Evolutionary conservation across 2,888 invertebrate species (phyloP).

Genomic region (Liopterus haemorrhoidalis): DNA sequence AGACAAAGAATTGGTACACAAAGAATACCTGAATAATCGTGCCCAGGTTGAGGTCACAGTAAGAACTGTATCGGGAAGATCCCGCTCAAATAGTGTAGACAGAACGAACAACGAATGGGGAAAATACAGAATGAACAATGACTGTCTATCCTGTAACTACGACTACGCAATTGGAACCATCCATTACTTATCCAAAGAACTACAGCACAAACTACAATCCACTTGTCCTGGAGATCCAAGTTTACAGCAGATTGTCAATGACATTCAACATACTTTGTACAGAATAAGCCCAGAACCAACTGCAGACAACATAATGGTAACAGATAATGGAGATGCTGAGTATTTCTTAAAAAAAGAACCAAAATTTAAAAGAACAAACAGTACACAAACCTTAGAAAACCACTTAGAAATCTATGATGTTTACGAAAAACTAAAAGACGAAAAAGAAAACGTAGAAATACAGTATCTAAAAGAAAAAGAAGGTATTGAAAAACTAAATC

Average conservation of each 20-base stretch:
- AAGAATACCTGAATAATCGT: constrained; percentile 19
- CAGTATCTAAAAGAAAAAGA: constrained; percentile 38
- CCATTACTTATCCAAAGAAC: constrained; percentile 43
- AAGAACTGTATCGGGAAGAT: constrained; percentile 6
- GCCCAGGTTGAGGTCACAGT: constrained; percentile 22
- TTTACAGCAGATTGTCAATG: constrained; percentile 40
- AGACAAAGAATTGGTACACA: constrained; percentile 15
- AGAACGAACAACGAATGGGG: background rate
- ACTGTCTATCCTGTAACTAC: background rate
- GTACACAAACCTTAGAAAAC: constrained; percentile 41
- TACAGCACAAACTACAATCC: constrained; percentile 39
- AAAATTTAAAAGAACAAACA: constrained; percentile 42
- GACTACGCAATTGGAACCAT: constrained; percentile 40
- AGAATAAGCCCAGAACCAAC: constrained; percentile 43
- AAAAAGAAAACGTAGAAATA: constrained; percentile 40
- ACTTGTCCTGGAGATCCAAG: constrained; percentile 37
- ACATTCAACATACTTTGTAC: constrained; percentile 42
- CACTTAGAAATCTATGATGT: constrained; percentile 42
- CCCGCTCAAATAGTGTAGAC: background rate
- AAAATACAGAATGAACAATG: background rate
- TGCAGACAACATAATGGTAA: constrained; percentile 21
- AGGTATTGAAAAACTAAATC: constrained; percentile 34
- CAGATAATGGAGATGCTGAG: background rate
- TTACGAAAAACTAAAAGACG: constrained; percentile 40
- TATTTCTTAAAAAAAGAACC: constrained; percentile 35